phyloP scores from a whole-genome alignment of 2,888 invertebrate genomes.

The Athrips mouffetella region DNA sequence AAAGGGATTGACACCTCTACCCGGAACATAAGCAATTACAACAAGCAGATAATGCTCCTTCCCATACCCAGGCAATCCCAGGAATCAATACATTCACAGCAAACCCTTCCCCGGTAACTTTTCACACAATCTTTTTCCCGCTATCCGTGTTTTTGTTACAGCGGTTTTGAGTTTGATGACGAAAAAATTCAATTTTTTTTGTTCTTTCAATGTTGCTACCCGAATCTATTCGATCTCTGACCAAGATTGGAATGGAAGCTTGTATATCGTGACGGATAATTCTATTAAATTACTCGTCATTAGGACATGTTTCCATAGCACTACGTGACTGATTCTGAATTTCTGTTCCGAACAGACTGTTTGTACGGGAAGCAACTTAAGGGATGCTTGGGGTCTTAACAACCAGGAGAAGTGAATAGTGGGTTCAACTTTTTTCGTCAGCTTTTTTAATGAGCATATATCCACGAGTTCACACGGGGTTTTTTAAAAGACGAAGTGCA shows the following conservation, averaged over 20 bases:
- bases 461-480: no score
- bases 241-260: constrained; percentile 28
- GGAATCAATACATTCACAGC: constrained; percentile 36
- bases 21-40: constrained; percentile 12
- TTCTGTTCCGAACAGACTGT: no score
- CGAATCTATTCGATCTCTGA: constrained; percentile 27
- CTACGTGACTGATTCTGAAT: no score
- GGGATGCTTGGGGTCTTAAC: no score
- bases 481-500: no score
- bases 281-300: constrained; percentile 49
- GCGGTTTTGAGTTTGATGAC: constrained; percentile 21
- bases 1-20: constrained; percentile 1
- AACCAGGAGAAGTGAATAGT: no score
- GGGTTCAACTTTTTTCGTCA: no score
- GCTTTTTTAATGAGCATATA: no score
- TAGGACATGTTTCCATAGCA: constrained; percentile 31
- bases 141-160: constrained; percentile 16
- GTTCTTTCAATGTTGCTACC: constrained; percentile 24
- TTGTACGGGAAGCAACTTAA: no score
- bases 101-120: constrained; percentile 32
- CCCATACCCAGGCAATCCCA: no score
- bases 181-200: constrained; percentile 30
- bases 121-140: constrained; percentile 26
- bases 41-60: constrained; percentile 23
- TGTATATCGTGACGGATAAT: constrained; percentile 44